Base-by-base conservation (phyloP, 2,888 invertebrate species). In the Crocallis elinguaria region DNA sequence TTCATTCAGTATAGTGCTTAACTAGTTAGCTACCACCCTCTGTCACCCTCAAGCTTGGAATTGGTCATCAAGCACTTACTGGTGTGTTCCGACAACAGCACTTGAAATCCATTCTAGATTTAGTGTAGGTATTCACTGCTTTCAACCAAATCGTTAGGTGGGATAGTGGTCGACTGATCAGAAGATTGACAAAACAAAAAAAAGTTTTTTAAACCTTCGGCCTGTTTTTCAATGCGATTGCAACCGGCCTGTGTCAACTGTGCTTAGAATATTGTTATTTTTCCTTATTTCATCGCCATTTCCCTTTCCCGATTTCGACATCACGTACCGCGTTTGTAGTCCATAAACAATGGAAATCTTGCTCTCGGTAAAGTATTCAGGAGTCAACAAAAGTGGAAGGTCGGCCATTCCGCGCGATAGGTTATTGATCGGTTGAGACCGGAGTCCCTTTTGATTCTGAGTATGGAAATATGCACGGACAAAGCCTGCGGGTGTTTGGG, bases 341-440 rank as follows among this genome's bases (percentile, higher is more conserved):
- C 57, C 21, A 59, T 61, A 64, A 64, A 64, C 57, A 57, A 61
- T 64, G 63, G 55, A 57, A 67, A 64, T 60, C 44, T 68, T 60
- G 60, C 64, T 62, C 52, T 45, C 61, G 56, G 59, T 66, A 64
- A 67, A 69, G 71, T 66, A 66, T 71, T 66, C 64, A 63, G 62
- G 54, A 54, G 61, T 64, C 54, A 57, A 64, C 63, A 43, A 48
- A 66, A 56, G 54, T 57, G 52, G 54, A 37, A 62, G 58, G 57
- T 54, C 54, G 57, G 36, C 57, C 53, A 45, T 61, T 59, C 36
- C 49, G 44, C 54, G 50, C 58, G 65, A 70, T 71, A 69, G 64
- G 62, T 60, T 75, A 75, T 75, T 67, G 77, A 75, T 73, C 71
- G 57, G 23, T 4, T n/a, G 35, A 36, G 36, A 30, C 52, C 52